Percentiles rank a stretch among this genome's conserved stretches.
Conservation (phyloP, 2,113 vertebrate species). For the Corvus hawaiiensis region DNA sequence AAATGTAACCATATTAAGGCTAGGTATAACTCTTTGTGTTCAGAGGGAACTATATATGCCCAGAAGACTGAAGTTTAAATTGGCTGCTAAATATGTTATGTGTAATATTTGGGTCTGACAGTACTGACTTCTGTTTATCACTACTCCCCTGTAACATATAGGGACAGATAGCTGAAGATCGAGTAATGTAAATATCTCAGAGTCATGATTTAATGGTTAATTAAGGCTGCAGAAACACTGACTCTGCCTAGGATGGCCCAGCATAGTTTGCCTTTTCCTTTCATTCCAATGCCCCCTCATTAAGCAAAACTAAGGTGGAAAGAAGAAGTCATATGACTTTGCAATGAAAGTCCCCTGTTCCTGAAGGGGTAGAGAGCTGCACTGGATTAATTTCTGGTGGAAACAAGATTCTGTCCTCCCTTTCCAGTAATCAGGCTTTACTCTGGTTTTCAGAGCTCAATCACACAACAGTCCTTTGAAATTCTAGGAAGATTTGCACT, state of each 20-base stretch:
- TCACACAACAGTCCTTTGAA: not conserved
- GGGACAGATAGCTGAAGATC: not conserved
- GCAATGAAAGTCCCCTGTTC: not conserved
- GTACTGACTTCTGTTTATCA: not conserved
- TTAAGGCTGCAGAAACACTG: not conserved
- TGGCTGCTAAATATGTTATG: not conserved
- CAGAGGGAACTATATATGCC: not conserved
- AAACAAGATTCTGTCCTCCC: not conserved
- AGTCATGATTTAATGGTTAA: not conserved
- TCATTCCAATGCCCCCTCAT: not conserved
- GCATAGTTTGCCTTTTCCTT: not conserved
- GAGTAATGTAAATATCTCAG: not conserved
- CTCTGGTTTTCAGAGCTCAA: not conserved
- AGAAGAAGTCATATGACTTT: not conserved
- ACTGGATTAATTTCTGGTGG: not conserved
- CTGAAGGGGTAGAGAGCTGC: not conserved
- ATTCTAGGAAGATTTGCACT: not conserved
- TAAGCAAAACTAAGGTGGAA: not conserved
- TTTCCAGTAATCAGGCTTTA: not conserved
- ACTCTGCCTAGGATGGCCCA: not conserved
- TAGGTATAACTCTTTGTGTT: not conserved
- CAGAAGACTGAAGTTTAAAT: not conserved
- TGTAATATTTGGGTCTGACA: not conserved
- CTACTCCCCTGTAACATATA: not conserved
- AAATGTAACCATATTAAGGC: not conserved